These are phyloP conservation scores for Piliocolobus tephrosceles DNA, from an alignment of 2,113 vertebrate genomes.

Conservation along the genomic window DNA sequence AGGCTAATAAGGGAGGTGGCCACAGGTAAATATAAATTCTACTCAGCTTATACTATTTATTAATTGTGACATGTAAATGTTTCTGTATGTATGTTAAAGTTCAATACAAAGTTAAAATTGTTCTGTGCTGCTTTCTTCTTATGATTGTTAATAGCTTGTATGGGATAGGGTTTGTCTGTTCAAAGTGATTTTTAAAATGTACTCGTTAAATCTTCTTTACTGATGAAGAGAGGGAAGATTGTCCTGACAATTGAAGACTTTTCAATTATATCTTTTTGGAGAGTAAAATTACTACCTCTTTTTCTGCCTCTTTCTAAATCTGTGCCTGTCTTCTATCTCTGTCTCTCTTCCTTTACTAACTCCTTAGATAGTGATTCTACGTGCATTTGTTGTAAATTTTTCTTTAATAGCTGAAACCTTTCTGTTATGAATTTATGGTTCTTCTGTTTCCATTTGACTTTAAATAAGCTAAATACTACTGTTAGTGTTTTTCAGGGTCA, in stretches of 20 bases:
- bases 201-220: not conserved
- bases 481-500: not conserved
- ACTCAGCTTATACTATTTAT: too few species aligned
- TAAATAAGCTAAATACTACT: not conserved
- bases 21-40: too few species aligned
- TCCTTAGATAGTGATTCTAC: fast-evolving
- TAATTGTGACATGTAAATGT: not conserved
- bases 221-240: not conserved
- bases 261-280: not conserved
- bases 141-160: not conserved
- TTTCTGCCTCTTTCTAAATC: not conserved
- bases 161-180: not conserved
- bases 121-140: not conserved
- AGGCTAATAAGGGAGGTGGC: too few species aligned
- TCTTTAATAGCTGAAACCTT: not conserved
- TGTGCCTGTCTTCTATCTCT: not conserved
- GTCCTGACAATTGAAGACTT: not conserved
- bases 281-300: not conserved
- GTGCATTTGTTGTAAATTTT: not conserved
- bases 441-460: not conserved
- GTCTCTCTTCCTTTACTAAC: not conserved
- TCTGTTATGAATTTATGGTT: not conserved
- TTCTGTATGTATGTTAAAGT: not conserved
- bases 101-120: not conserved
- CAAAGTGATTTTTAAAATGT: not conserved